Evolutionary conservation across 2,888 invertebrate genomes (phyloP), one percentile per base, ranked within the genome.

Genomic region (Aporophyla nigra): DNA sequence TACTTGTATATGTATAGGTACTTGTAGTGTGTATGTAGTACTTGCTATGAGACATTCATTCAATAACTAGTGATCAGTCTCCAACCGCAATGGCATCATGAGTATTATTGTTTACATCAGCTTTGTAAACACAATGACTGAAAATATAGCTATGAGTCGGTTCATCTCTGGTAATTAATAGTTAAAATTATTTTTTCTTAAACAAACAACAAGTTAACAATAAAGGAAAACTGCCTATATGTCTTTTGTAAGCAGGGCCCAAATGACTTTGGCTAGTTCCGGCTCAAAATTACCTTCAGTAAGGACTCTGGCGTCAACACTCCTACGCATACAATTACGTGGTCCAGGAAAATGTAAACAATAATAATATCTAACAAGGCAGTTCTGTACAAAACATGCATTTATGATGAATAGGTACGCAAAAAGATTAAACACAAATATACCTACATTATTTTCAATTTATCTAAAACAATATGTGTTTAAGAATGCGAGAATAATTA

Each of bases 71-170:
- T 76, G 53, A 75, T 70, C 73, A 49, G 51, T 63, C 16, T 12
- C 67, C 78, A 86, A 87, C 89, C 89, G 83, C 85, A 86, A 87
- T 70, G 71, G 74, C 73, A 74, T 82, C 77, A 87, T 76, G 2
- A 54, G 53, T 74, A 62, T 66, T 82, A 72, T 65, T 70, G 27
- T 76, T 74, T 62, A 65, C 61, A 33, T 21, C n/a, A 24, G 5
- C 24, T 68, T 56, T 51, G 10, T 46, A 24, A 56, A n/a, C n/a
- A 74, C 33, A 83, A 53, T 63, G 46, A 21, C 46, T 66, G 33
- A 68, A 66, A 82, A 62, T 66, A 67, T 63, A 40, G 5, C 19
- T 62, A 56, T n/a, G 59, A 59, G 49, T 74, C 53, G n/a, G 1
- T 66, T 54, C 43, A 46, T 56, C 14, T 40, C 24, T 51, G 24